Evolutionary conservation across 2,888 invertebrate genomes (phyloP), one percentile per base, ranked within the genome.

Genomic region (Noctua janthina): DNA sequence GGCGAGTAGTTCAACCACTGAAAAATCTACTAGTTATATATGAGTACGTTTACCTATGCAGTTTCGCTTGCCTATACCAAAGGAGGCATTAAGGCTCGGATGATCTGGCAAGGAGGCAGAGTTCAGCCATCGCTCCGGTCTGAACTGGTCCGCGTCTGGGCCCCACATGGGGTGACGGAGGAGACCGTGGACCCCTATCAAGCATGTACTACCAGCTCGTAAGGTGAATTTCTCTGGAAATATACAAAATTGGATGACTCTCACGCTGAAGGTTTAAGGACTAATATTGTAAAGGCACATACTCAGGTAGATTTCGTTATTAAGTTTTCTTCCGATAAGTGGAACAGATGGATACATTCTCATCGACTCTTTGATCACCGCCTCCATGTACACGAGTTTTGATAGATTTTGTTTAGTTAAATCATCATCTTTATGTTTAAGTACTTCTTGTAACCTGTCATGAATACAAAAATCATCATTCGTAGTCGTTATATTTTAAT

Each of bases 91-190:
- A 0, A 92, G 90, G 59, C 90, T 92, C 0, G 92, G 90, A 69
- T 90, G 92, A 13, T 91, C 87, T 0, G 94, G 94, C 70, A 94
- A 76, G 0, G 82, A 88, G 10, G 88, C 81, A 0, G 92, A 89
- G 68, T 93, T 88, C 11, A 94, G 82, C 94, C 94, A 94, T 17
- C 94, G 87, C 71, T 94, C 94, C 0, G 94, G 94, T 23, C 87
- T 92, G 85, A 95, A 94, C 78, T 92, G 84, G 13, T 93, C 87
- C 0, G 86, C 93, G 70, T 94, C 94, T 0, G 90, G 72, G 2
- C 94, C 94, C 94, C 94, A 95, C 62, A 92, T 88, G 0, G 93
- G 92, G 49, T 94, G 92, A 11, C 92, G 91, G 80, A 94, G 92
- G 56, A 94, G 88, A 0, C 92, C 93, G 51, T 91, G 92, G 0